Evolutionary conservation across 2,113 vertebrate species (phyloP).

Genomic region (Rhea pennata): DNA sequence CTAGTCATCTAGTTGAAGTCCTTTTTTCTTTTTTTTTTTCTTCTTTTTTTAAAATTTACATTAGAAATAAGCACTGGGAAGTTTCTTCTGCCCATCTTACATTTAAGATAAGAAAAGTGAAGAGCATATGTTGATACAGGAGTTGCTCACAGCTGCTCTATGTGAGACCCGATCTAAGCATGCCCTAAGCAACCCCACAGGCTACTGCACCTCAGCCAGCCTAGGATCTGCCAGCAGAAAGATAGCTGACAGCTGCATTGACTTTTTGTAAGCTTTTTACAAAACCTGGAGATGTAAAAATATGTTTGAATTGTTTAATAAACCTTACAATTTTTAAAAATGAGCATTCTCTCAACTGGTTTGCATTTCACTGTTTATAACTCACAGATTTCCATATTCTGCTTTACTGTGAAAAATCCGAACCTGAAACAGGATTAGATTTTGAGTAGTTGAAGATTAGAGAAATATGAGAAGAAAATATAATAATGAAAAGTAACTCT

Average conservation of each 20-base stretch:
- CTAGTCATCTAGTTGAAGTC: not conserved
- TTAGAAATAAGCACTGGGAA: not conserved
- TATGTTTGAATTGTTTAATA: not conserved
- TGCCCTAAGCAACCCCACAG: not conserved
- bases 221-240: not conserved
- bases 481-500: not conserved
- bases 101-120: not conserved
- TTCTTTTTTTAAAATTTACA: not conserved
- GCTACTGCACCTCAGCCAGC: no score
- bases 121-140: not conserved
- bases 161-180: not conserved
- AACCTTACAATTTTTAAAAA: not conserved
- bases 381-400: not conserved
- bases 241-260: not conserved
- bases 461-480: not conserved
- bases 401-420: not conserved
- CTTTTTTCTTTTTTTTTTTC: not conserved
- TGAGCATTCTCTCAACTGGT: accelerated
- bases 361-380: not conserved
- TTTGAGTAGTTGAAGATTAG: not conserved
- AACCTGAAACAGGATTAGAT: not conserved
- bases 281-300: not conserved
- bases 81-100: not conserved
- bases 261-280: not conserved
- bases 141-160: accelerated